Evolutionary conservation across 1,140 invertebrate species (phyloP), one percentile per base, ranked within the genome.

Genomic region (Caenorhabditis brenneri): DNA sequence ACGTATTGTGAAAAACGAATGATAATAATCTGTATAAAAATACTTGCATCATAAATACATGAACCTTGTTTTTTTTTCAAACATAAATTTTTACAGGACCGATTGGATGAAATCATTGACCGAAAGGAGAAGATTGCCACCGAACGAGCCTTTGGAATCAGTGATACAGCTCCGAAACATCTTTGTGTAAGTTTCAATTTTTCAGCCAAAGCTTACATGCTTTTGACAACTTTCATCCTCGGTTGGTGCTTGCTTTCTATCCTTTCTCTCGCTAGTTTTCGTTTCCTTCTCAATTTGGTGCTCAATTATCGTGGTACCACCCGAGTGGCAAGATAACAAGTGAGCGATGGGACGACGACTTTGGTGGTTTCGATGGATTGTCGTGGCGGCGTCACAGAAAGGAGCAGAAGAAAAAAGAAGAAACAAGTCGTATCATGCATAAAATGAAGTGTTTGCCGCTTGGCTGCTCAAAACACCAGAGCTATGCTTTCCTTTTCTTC

Each of bases 391-490:
- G 48, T 53, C 79, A 39, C 24, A 31, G 16, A 79, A 55, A 80
- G 33, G 79, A 80, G 33, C 27, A 29, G 33, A 39, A 79, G n/a
- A 79, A 33, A 80, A 39, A 80, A 51, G 27, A 55, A 80, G 79
- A 55, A 80, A 80, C 79, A 74, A 74, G 65, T 74, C 33, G 33
- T 74, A 74, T 74, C 65, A 74, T 74, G 36, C 65, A 74, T 74
- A 74, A 74, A 74, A 74, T 74, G 65, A 74, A 74, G 65, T 74
- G 65, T 74, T 42, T 74, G 65, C 65, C 36, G 65, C 65, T 74
- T 74, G 33, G 33, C 22, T 46, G 58, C 58, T 36, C 31, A 16
- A 36, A 31, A 65, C 58, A 36, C 58, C 58, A 65, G 12, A 10
- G 58, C 29, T 65, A 27, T 33, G 22, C 9, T 65, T 33, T 65